Evolutionary conservation across 2,797 vertebrate species (phyloP), one percentile per base, ranked within the genome.

Genomic region (Simalia tracyae): DNA sequence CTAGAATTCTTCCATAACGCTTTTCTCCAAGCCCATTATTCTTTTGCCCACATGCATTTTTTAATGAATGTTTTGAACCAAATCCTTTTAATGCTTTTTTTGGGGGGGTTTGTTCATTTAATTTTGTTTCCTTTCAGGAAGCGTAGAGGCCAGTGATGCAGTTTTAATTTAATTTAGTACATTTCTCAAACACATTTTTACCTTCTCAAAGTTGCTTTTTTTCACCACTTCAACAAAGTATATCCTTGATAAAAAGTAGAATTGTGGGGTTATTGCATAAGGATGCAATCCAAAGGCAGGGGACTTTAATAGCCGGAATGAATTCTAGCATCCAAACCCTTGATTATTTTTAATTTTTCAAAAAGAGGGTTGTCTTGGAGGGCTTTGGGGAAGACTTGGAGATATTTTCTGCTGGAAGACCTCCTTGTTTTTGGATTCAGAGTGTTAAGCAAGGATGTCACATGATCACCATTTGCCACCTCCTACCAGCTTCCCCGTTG

Each of bases 41-140:
- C 56, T 76, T 59, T 26, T 76, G 64, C 36, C 17, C 85, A 76
- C 85, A 46, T 22, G 54, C 59, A 56, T 15, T 72, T 91, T 91
- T 85, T n/a, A 87, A 91, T 86, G 63, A 72, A 91, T 46, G 17
- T 46, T 50, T 87, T 91, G 26, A 46, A 26, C 42, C 63, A 86
- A 68, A 68, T 42, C 3, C 50, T 50, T 72, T n/a, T n/a, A 91
- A 87, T 26, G 84, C 56, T 26, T 91, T 56, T 72, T 72, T 91
- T 59, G n/a, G n/a, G n/a, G n/a, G n/a, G 42, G 42, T 42, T 42
- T 42, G 42, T 42, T 42, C 42, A 42, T 42, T 42, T 42, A 42
- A 42, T 42, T 50, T 19, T 89, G 2, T 3, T 64, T 61, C 60
- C 91, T 92, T 42, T 0, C 0, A 92, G 3, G 87, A 17, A 28